phyloP scores from a whole-genome alignment of 2,113 vertebrate species.

The Mugil cephalus region DNA sequence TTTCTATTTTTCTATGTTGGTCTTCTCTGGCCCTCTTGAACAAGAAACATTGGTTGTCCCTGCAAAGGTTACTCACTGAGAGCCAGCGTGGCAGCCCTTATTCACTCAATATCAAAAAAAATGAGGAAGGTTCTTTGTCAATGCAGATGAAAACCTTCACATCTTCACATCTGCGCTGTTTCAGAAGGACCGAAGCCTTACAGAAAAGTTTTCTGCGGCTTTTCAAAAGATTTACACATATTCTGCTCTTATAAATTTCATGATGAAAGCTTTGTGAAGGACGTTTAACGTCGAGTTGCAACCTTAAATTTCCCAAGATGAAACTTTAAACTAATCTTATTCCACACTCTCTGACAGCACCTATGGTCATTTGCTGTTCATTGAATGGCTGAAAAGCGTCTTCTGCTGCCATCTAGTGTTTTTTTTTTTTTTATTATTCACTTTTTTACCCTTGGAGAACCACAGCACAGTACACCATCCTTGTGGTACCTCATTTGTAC shows the following conservation, averaged over 20 bases:
- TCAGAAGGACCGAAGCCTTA: neutral
- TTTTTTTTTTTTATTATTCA: neutral
- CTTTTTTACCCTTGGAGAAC: neutral
- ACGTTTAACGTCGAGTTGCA: no score
- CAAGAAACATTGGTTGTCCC: constrained; percentile 22
- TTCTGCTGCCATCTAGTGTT: constrained; percentile 66
- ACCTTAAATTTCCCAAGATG: no score
- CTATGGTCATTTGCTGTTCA: no score
- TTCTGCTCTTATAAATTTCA: neutral
- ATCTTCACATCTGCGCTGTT: neutral
- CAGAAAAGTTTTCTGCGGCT: neutral
- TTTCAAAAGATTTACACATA: constrained; percentile 6
- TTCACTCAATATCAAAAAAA: constrained; percentile 14
- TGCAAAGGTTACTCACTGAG: constrained; percentile 13
- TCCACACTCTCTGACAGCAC: no score
- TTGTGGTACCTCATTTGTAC: no score
- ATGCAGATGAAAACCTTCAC: constrained; percentile 1
- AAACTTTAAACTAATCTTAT: no score
- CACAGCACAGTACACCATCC: neutral
- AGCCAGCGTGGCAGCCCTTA: constrained; percentile 20
- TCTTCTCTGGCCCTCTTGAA: constrained; percentile 27
- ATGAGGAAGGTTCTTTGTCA: neutral
- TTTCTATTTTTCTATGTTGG: constrained; percentile 43
- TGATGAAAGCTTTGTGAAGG: no score
- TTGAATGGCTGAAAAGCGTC: neutral